Evolutionary conservation across 2,888 invertebrate genomes (phyloP), one percentile per base, ranked within the genome.

Genomic region (Gortyna flavago): DNA sequence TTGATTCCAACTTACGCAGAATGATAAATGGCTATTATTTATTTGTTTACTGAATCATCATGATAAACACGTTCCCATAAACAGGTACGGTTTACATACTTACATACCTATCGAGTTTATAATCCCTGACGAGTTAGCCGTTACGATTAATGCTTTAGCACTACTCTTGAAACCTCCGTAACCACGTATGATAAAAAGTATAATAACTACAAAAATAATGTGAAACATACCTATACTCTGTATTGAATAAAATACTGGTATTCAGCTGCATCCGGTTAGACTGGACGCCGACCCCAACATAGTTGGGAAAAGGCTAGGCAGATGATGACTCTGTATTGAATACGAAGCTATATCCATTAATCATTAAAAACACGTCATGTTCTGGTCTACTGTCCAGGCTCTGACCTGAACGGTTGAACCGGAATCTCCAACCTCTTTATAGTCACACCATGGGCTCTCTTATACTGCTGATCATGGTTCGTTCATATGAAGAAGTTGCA

Each of bases 21-120:
- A 73, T 85, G 70, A 75, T 80, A 85, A 73, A 85, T 72, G 48
- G 32, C 44, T 44, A 71, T 80, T 80, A 85, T 84, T 84, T 85
- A 85, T 87, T 75, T 79, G 64, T 77, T 73, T 70, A 72, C 65
- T 80, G 70, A 85, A 85, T 80, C 70, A 87, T 85, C 59, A 44
- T 73, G 72, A 80, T 85, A 41, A 65, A 70, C 72, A 65, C 64
- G 75, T 80, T 85, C 64, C 70, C 73, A 73, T 61, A 73, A 87
- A 75, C 84, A 72, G 72, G 87, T 84, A 84, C 66, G 41, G 59
- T 71, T 48, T 65, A 67, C 59, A 69, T 86, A 54, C 25, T 48
- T 65, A 67, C 59, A 69, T 86, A 54, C 25, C 11, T n/a, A 83
- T 83, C 84, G 69, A 77, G 84, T 79, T 84, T 73, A 73, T 86